Evolutionary conservation across 2,797 vertebrate species (phyloP).

Genomic region (Lindbergichthys nudifrons): DNA sequence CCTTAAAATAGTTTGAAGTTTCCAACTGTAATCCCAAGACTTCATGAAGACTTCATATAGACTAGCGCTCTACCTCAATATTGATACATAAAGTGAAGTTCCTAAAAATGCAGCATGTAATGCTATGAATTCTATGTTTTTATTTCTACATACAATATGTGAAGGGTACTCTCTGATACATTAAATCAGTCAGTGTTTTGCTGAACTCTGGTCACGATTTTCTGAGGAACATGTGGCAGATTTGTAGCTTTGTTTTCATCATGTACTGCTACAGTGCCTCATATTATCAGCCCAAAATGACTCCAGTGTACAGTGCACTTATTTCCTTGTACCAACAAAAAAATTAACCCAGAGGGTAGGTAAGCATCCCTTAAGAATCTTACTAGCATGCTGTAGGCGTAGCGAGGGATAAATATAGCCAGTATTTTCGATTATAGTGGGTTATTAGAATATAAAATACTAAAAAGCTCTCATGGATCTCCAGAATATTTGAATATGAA

Average conservation of each 20-base stretch:
- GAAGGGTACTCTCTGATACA: not conserved
- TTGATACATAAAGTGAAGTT: not conserved
- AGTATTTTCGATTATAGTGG: constrained; percentile 40
- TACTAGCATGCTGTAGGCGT: constrained; percentile 50
- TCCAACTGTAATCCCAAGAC: constrained; percentile 32
- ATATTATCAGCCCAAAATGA: constrained; percentile 37
- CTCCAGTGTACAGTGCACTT: constrained; percentile 25
- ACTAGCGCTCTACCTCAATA: constrained; percentile 12
- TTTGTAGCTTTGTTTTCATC: constrained; percentile 36
- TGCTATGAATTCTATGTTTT: constrained; percentile 10
- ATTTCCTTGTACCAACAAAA: constrained; percentile 31
- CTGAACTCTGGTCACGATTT: constrained; percentile 20
- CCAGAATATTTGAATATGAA: constrained; percentile 47
- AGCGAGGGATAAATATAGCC: constrained; percentile 47
- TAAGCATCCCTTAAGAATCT: constrained; percentile 46
- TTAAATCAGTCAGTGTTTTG: constrained; percentile 12
- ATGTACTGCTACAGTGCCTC: constrained; percentile 29
- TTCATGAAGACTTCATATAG: constrained; percentile 33
- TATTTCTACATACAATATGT: constrained; percentile 11
- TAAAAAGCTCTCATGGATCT: constrained; percentile 19
- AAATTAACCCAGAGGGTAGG: constrained; percentile 48
- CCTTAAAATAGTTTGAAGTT: constrained; percentile 27
- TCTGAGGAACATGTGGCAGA: constrained; percentile 15
- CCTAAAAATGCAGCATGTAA: not conserved
- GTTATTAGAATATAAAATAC: constrained; percentile 47